Evolutionary conservation across 2,113 vertebrate species (phyloP), one percentile per base, ranked within the genome.

Genomic region (Heteronetta atricapilla): DNA sequence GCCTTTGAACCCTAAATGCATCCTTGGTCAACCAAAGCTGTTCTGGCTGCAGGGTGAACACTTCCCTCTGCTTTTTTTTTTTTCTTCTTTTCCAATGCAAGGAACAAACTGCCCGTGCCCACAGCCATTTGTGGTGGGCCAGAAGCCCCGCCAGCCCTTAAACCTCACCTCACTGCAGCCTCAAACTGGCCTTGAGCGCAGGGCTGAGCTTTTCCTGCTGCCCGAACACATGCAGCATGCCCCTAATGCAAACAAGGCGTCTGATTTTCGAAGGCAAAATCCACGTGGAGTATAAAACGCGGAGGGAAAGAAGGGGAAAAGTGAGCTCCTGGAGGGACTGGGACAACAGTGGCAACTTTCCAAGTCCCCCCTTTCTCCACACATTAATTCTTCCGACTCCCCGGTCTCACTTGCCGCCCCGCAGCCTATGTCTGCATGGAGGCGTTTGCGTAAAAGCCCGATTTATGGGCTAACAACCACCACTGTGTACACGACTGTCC

Each of bases 331-430:
- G 0, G n/a, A 70, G 69, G 53, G 63, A 25, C 12, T 63, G 36
- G 17, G 88, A 94, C 76, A 93, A 58, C 88, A 89, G 81, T 56
- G 74, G 74, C 89, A 52, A 48, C 14, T 70, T 88, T 96, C 89
- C 92, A 96, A 89, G 29, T 62, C 55, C 94, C 62, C n/a, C 50
- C 93, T 87, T 86, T 42, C 56, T 46, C 33, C 1, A 0, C 34
- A 36, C 63, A 50, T 79, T 46, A 52, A 66, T 33, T 89, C 40
- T 64, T 21, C 44, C 0, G 0, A 36, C 36, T 72, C 60, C 89
- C 59, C 46, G n/a, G 64, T 64, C 82, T 91, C 85, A 86, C 90
- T 68, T 83, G 78, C 60, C 0, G 0, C 78, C 77, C 66, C 69
- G 11, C 31, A 81, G 55, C 1, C 1, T 31, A 42, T 1, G 2